phyloP scores from a whole-genome alignment of 2,888 invertebrate species.

The Cerastis leucographa region DNA sequence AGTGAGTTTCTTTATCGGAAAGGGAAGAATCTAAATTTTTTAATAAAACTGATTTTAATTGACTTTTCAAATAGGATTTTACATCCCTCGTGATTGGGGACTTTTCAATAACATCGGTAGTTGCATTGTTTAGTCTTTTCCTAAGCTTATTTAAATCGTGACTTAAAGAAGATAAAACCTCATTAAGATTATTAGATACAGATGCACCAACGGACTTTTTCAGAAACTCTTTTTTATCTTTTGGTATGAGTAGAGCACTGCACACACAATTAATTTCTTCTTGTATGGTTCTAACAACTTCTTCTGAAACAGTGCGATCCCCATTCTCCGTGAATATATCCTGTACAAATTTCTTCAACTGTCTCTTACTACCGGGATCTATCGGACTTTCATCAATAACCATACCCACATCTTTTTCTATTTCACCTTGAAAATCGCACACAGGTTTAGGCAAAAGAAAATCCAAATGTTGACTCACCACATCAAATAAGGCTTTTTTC shows the following conservation, averaged over 20 bases:
- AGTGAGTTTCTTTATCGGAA: conserved; percentile 29
- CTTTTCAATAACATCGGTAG: conserved; percentile 40
- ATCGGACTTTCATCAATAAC: conserved; percentile 38
- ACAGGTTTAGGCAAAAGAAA: conserved; percentile 25
- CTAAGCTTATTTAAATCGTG: conserved; percentile 28
- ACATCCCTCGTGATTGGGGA: conserved; percentile 13
- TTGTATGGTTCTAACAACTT: conserved; percentile 13
- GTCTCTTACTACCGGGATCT: not conserved
- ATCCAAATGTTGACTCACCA: conserved; percentile 29
- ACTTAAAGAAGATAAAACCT: conserved; percentile 11
- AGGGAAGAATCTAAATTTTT: conserved; percentile 41
- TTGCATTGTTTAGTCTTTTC: conserved; percentile 30
- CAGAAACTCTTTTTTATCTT: conserved; percentile 24
- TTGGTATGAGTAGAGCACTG: conserved; percentile 38
- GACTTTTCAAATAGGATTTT: conserved; percentile 47
- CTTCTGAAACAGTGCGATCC: conserved; percentile 21
- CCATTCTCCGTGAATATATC: conserved; percentile 36
- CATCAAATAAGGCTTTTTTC: conserved; percentile 32
- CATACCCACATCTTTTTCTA: conserved; percentile 25
- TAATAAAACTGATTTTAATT: conserved; percentile 26
- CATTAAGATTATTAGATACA: conserved; percentile 53
- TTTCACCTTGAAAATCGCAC: conserved; percentile 34
- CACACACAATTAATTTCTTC: conserved; percentile 25
- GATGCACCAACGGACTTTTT: conserved; percentile 22
- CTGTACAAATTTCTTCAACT: conserved; percentile 36